Conservation (phyloP, 1,140 invertebrate species). For the Drosophila subpulchrella region DNA sequence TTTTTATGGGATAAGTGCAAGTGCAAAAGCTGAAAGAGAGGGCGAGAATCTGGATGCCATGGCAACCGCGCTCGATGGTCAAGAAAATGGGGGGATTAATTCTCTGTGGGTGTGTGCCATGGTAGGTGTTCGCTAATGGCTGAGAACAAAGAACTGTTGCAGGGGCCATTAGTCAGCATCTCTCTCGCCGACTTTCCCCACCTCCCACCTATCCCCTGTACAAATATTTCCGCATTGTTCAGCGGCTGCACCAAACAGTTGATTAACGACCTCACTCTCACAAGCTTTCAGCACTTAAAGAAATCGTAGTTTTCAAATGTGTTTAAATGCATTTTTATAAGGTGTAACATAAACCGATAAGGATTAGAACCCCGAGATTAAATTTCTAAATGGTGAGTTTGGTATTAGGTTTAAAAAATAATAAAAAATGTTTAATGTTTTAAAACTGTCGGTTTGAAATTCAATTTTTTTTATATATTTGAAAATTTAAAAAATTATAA, state of each 20-base stretch:
- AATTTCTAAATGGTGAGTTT: too few species aligned
- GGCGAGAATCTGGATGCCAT: constrained; percentile 17
- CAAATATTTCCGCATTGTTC: constrained; percentile 50
- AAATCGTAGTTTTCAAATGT: neutral
- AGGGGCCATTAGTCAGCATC: constrained; percentile 41
- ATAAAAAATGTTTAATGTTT: too few species aligned
- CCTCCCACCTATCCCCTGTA: constrained; percentile 2
- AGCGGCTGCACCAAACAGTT: constrained; percentile 32
- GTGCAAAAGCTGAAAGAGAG: constrained; percentile 9
- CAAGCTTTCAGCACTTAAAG: constrained; percentile 1
- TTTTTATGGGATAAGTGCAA: constrained; percentile 16
- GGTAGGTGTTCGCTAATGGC: constrained; percentile 40
- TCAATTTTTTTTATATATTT: too few species aligned
- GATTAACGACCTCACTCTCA: constrained; percentile 35
- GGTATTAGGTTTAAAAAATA: too few species aligned
- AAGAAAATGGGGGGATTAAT: constrained; percentile 7
- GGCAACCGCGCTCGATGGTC: constrained; percentile 13
- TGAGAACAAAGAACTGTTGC: constrained; percentile 49
- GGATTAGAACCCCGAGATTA: neutral
- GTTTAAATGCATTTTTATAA: neutral
- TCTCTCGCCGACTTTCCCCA: neutral
- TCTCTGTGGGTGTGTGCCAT: constrained; percentile 13
- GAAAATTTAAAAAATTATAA: too few species aligned
- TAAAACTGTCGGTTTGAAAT: too few species aligned
- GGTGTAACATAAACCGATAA: neutral